Evolutionary conservation across 2,888 invertebrate genomes (phyloP).

Genomic region (Drosophila atroscutellata): DNA sequence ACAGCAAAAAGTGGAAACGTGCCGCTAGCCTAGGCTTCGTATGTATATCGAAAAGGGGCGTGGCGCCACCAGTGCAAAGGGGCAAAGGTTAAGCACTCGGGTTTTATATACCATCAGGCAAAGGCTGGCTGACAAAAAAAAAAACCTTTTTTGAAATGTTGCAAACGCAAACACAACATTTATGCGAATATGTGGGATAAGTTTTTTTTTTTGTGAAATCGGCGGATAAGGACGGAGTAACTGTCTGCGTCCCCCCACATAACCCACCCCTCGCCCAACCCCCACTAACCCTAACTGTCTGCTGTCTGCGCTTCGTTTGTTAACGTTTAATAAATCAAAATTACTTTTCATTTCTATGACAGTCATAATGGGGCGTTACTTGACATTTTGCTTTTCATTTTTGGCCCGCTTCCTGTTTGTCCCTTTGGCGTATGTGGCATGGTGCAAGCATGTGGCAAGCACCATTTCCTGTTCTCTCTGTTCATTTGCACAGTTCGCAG

Average conservation of each 20-base stretch:
- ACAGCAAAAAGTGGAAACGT: conserved; percentile 78
- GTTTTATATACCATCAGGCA: conserved; percentile 26
- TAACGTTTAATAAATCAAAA: conserved; percentile 82
- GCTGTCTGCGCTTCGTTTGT: conserved; percentile 39
- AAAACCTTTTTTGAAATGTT: conserved; percentile 49
- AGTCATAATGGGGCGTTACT: conserved; percentile 75
- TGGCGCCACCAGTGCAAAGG: conserved; percentile 1
- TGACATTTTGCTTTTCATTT: conserved; percentile 73
- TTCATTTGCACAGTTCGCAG: conserved; percentile 56
- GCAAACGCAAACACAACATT: conserved; percentile 60
- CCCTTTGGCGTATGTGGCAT: conserved; percentile 6
- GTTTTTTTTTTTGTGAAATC: conserved; percentile 13
- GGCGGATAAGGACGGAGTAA: neutral
- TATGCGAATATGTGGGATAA: conserved; percentile 46
- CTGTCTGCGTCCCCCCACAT: neutral
- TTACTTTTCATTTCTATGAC: conserved; percentile 79
- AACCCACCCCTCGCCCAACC: too few relatives aligned
- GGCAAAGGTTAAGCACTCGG: conserved; percentile 66
- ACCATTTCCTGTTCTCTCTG: conserved; percentile 21
- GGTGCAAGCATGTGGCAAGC: conserved; percentile 4
- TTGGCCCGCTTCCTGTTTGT: conserved; percentile 9
- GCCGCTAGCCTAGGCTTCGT: conserved; percentile 46
- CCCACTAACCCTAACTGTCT: neutral
- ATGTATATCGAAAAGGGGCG: conserved; percentile 10
- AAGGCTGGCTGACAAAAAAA: neutral